A percentile compares a stretch with the other conserved stretches of the same genome.
Conservation (phyloP, 2,888 invertebrate species). For the Oasisia sp. region DNA sequence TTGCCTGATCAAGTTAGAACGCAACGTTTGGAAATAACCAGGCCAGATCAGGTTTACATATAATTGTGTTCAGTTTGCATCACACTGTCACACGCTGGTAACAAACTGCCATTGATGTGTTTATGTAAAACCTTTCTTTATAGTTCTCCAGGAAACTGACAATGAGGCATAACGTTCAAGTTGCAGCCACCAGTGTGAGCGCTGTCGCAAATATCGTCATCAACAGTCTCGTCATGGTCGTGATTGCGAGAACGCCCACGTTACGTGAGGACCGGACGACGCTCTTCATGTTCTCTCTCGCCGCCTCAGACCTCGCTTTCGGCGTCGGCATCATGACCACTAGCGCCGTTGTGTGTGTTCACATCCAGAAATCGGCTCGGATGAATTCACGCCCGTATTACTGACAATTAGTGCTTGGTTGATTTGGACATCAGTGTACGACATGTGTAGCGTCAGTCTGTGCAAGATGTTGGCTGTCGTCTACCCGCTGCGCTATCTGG, state of each 20-base stretch:
- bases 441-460: conserved; percentile 1
- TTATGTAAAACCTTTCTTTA: too few species aligned
- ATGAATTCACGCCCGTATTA: not conserved
- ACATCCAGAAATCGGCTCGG: not conserved
- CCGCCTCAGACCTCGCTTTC: not conserved
- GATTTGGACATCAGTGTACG: not conserved
- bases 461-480: too few species aligned
- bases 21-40: too few species aligned
- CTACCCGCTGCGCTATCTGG: too few species aligned
- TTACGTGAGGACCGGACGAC: too few species aligned
- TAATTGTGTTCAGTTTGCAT: too few species aligned
- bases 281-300: too few species aligned
- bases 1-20: too few species aligned
- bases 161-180: not conserved
- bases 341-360: not conserved
- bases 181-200: not conserved
- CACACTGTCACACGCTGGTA: too few species aligned
- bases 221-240: not conserved
- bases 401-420: not conserved
- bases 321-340: not conserved
- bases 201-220: not conserved
- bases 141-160: not conserved
- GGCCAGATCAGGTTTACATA: too few species aligned
- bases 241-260: not conserved
- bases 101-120: too few species aligned